Base-by-base conservation (phyloP, 2,113 vertebrate genomes). In the Sylvia atricapilla region DNA sequence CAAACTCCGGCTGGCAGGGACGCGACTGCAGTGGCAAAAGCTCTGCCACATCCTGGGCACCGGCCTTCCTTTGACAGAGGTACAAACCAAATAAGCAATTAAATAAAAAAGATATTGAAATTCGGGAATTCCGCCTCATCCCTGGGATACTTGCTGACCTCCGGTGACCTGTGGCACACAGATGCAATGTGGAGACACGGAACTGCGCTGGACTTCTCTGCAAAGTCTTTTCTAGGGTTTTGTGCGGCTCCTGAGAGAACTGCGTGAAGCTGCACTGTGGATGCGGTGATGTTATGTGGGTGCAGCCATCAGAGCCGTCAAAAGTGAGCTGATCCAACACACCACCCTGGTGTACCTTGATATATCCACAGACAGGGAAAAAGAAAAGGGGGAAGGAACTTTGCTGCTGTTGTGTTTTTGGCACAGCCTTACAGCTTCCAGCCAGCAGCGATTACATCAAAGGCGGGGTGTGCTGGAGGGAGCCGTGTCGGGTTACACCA, bases 241-340 rank as follows among this genome's bases (percentile, higher is more conserved):
- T 64, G 22, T 41, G 44, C 39, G 27, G 6, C 25, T 77, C 72
- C 41, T 1, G 2, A 50, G 58, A 19, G 25, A 74, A 6, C 23
- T 23, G 31, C 20, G 17, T 31, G 0, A 52, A 55, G 35, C 13
- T 56, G 27, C 35, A 8, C 44, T 47, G 37, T 7, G 35, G n/a
- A 6, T 49, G 4, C 3, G 0, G 1, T n/a, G 35, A 15, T 55
- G 43, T 35, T 13, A 43, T 1, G 3, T 15, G 87, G 62, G 25
- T 21, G 28, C 39, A 43, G 31, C 55, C 27, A 18, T 30, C 52
- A 47, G 43, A 55, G 35, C 52, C 56, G 23, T 31, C 44, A 20
- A 43, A 69, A 37, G 20, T 16, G 49, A 55, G 43, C 7, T 58
- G 72, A 70, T 67, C 70, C 37, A 50, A 52, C 13, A 5, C 28